Base-by-base conservation (phyloP, 2,888 invertebrate species). In the Apodemia mormo region DNA sequence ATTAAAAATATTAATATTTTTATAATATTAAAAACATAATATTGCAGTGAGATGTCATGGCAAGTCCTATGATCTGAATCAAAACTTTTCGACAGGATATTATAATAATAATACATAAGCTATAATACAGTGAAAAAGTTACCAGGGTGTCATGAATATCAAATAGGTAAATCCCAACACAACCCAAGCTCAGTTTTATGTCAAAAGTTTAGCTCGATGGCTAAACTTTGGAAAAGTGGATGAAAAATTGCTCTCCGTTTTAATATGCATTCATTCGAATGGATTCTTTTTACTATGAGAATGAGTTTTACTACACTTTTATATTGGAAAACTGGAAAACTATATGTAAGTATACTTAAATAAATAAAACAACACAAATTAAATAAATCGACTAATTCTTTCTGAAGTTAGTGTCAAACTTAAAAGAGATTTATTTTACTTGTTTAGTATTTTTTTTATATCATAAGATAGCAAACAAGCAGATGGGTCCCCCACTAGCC, bases 171-270 rank as follows among this genome's bases (percentile, higher is more conserved):
- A 81, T 81, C 80, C 78, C 75, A 74, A 72, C 74, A 74, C 75
- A 75, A 76, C 73, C 74, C 76, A 73, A 78, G 74, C 73, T 73
- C 70, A 74, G 72, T 80, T 83, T 84, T 82, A 85, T 80, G 82
- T 69, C 70, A 65, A 76, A 85, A 84, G 79, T 85, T 85, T 67
- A 45, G 33, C 68, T 69, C 72, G 83, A 84, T 76, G 82, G 75
- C 77, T 74, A 54, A 79, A 84, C 76, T 83, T 84, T 68, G 68
- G 68, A 70, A 73, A 33, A 71, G 56, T 70, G 67, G 70, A 68
- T 70, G 69, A 65, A 71, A 72, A 68, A 68, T 61, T 68, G 61
- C 61, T 33, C 6, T 61, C 6, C 14, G 33, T 61, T 61, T 61
- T 61, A 61, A 61, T 61, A 61, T 61, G 33, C 61, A 61, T 14